Base-by-base conservation (phyloP, 2,888 invertebrate genomes). In the Brachypalpus laphriformis region DNA sequence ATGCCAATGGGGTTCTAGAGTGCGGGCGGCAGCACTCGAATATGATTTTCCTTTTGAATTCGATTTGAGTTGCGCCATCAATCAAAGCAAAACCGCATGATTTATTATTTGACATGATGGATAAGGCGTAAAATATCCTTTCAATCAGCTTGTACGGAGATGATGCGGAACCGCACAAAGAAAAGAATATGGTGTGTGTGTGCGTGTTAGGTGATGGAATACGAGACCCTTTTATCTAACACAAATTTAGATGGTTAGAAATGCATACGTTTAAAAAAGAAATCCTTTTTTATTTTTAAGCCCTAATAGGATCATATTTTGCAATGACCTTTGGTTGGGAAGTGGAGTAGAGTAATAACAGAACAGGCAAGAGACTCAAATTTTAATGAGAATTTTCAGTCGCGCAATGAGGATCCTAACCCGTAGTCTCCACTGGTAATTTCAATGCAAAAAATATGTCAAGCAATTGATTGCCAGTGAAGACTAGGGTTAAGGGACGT, bases 121-220 rank as follows among this genome's bases (percentile, higher is more conserved):
- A 85, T 85, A 85, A 85, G 85, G 85, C 85, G 85, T 85, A 85
- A 85, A 85, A 85, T 85, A 85, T 85, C 74, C 81, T 85, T 85
- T 85, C 85, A 85, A 85, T 85, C 80, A 80, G 81, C 81, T 75
- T 57, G 75, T 74, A 78, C 42, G 68, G 68, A 83, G 72, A 72
- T 81, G 85, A 81, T 85, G 85, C 63, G 78, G 65, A 83, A 68
- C 72, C 56, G 34, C 18, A 51, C 20, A 65, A 25, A n/a, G 37
- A 7, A 18, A 14, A 18, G 6, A 40, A 11, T n/a, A n/a, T n/a
- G n/a, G 16, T 45, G 45, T 20, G 25, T 34, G 14, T 40, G 14
- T 40, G 14, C 18, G 3, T 18, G 18, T 5, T 45, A 40, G 45
- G 45, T 16, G 16, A 42, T 42, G 45, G 18, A 20, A 18, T 3